These are phyloP conservation scores for Drosophila antonietae DNA, from an alignment of 2,888 invertebrate species.

Conservation along the genomic window DNA sequence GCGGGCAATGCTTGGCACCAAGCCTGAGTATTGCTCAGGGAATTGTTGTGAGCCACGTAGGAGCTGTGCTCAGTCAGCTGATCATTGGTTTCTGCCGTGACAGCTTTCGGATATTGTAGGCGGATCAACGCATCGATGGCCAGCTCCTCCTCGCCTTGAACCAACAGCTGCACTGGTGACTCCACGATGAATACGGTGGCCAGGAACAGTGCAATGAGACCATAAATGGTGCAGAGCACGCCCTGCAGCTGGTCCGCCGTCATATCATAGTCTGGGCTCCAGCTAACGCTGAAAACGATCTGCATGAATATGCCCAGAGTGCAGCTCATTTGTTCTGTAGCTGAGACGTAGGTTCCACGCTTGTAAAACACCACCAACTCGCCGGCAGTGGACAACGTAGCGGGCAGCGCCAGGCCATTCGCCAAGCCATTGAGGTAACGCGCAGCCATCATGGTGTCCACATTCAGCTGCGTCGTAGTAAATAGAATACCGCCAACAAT, in stretches of 20 bases:
- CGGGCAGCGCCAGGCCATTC: slow-evolving; percentile 74
- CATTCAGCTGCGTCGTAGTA: slow-evolving; percentile 22
- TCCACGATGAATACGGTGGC: slow-evolving; percentile 65
- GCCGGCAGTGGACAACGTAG: slow-evolving; percentile 76
- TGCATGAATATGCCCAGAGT: slow-evolving; percentile 76
- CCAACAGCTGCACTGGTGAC: slow-evolving; percentile 74
- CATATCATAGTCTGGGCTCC: slow-evolving; percentile 49
- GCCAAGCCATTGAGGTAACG: slow-evolving; percentile 75
- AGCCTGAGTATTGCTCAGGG: slow-evolving; percentile 38
- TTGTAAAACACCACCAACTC: slow-evolving; percentile 69
- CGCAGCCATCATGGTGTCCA: slow-evolving; percentile 50
- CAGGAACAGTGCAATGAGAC: slow-evolving; percentile 53
- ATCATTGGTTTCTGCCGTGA: slow-evolving; percentile 65
- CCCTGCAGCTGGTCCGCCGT: slow-evolving; percentile 68
- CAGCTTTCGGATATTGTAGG: slow-evolving; percentile 55
- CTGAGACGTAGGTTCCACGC: slow-evolving; percentile 70
- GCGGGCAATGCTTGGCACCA: slow-evolving; percentile 67
- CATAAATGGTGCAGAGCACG: slow-evolving; percentile 56
- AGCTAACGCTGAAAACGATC: slow-evolving; percentile 56
- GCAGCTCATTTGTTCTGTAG: slow-evolving; percentile 64
- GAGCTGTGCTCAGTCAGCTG: slow-evolving; percentile 70
- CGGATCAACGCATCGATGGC: slow-evolving; percentile 72
- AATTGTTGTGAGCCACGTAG: slow-evolving; percentile 65
- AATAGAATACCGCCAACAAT: slow-evolving; percentile 63
- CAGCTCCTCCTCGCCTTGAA: slow-evolving; percentile 49